These are phyloP conservation scores for Thera obeliscata DNA, from an alignment of 2,888 invertebrate genomes.

Conservation along the genomic window DNA sequence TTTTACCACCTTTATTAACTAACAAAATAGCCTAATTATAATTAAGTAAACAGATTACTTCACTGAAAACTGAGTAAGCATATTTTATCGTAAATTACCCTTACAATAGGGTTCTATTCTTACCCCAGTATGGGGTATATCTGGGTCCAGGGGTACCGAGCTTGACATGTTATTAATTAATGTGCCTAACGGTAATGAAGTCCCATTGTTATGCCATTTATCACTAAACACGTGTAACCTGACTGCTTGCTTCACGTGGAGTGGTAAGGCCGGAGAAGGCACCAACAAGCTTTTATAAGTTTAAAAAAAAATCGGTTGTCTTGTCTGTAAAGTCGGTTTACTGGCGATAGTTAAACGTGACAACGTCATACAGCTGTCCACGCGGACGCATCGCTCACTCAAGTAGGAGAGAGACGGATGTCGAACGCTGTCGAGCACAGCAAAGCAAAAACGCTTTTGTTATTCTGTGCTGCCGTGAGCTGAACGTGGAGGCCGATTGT, in stretches of 20 bases:
- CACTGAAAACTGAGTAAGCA: slow-evolving; percentile 10
- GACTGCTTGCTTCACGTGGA: slow-evolving; percentile 41
- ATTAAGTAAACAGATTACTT: slow-evolving; percentile 17
- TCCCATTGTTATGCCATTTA: slow-evolving; percentile 69
- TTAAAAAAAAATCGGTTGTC: too few relatives aligned
- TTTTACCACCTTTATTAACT: too few relatives aligned
- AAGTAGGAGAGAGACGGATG: too few relatives aligned
- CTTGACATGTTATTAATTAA: slow-evolving; percentile 66
- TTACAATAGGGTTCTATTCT: slow-evolving; percentile 21
- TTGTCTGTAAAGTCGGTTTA: too few relatives aligned
- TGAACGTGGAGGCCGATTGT: too few relatives aligned
- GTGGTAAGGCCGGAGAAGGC: slow-evolving; percentile 21
- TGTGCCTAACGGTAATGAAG: slow-evolving; percentile 68
- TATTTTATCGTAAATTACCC: slow-evolving; percentile 13
- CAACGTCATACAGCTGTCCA: too few relatives aligned
- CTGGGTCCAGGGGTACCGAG: slow-evolving; percentile 19
- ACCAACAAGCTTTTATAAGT: not conserved
- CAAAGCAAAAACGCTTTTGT: too few relatives aligned
- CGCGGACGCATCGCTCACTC: too few relatives aligned
- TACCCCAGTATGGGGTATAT: not conserved
- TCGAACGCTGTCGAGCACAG: too few relatives aligned
- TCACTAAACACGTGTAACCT: slow-evolving; percentile 65
- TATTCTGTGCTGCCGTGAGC: too few relatives aligned
- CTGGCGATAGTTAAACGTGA: too few relatives aligned
- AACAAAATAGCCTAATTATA: slow-evolving; percentile 13